These are phyloP conservation scores for Actias luna DNA, from an alignment of 2,888 invertebrate species.

Conservation along the genomic window DNA sequence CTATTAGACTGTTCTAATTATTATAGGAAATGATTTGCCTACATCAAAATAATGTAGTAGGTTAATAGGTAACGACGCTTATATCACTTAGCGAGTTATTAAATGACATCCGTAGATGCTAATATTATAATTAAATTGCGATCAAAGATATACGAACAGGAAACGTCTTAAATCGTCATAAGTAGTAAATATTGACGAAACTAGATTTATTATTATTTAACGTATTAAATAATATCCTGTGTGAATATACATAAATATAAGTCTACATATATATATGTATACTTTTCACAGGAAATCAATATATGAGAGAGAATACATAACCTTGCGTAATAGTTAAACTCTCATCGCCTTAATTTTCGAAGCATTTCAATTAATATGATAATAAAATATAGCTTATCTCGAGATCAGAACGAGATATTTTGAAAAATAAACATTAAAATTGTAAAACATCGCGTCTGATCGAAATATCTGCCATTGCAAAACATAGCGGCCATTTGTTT, in stretches of 20 bases:
- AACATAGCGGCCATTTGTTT: slow-evolving; percentile 14
- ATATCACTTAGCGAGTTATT: not conserved
- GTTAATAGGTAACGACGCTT: not conserved
- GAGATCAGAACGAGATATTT: not conserved
- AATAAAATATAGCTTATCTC: not conserved
- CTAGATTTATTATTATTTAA: slow-evolving; percentile 5
- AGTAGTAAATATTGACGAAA: not conserved
- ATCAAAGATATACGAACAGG: slow-evolving; percentile 4
- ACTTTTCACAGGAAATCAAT: not conserved
- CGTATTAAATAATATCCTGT: not conserved
- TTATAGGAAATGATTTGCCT: not conserved
- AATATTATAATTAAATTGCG: not conserved
- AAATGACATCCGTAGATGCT: not conserved
- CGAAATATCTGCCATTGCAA: slow-evolving; percentile 14
- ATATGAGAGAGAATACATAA: not conserved
- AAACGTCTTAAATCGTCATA: slow-evolving; percentile 2
- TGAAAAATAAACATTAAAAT: slow-evolving; percentile 2
- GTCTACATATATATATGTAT: not conserved
- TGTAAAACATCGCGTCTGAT: slow-evolving; percentile 1
- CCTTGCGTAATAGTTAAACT: not conserved
- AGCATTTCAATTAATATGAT: not conserved
- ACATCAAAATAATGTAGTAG: not conserved
- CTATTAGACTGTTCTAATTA: no score
- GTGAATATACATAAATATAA: not conserved
- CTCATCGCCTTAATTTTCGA: not conserved